Evolutionary conservation across 2,888 invertebrate genomes (phyloP).

Genomic region (Epiperipatus broadwayi): DNA sequence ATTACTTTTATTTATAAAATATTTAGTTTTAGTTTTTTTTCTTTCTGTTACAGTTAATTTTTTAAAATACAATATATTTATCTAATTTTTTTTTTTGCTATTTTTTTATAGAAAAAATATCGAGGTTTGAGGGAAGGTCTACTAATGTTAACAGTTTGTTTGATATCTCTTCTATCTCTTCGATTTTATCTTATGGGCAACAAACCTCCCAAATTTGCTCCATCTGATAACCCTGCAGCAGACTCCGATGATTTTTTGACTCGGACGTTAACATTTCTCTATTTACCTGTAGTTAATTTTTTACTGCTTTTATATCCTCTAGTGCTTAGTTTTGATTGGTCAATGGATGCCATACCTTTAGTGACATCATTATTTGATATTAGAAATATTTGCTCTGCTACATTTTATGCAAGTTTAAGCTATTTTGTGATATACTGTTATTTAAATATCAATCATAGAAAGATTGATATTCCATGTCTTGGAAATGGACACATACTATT

Average conservation of each 20-base stretch:
- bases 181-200: constrained; percentile 51
- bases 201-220: constrained; percentile 61
- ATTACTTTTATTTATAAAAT: no score
- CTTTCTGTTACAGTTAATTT: no score
- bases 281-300: constrained; percentile 76
- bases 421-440: not conserved
- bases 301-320: constrained; percentile 65
- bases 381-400: constrained; percentile 41
- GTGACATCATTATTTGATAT: constrained; percentile 55
- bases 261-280: constrained; percentile 68
- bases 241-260: constrained; percentile 57
- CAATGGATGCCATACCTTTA: constrained; percentile 85
- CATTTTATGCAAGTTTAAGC: not conserved
- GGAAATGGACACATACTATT: no score
- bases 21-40: no score
- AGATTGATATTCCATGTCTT: no score
- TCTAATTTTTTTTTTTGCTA: constrained; percentile 9
- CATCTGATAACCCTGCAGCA: constrained; percentile 90
- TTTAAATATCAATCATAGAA: no score
- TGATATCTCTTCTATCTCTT: constrained; percentile 47
- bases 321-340: constrained; percentile 91
- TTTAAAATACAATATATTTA: constrained; percentile 1
- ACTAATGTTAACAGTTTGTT: constrained; percentile 39
- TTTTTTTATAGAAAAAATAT: constrained; percentile 20
- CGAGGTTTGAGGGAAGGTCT: constrained; percentile 26